phyloP scores from a whole-genome alignment of 2,797 vertebrate genomes.

The Malacoraja senta region DNA sequence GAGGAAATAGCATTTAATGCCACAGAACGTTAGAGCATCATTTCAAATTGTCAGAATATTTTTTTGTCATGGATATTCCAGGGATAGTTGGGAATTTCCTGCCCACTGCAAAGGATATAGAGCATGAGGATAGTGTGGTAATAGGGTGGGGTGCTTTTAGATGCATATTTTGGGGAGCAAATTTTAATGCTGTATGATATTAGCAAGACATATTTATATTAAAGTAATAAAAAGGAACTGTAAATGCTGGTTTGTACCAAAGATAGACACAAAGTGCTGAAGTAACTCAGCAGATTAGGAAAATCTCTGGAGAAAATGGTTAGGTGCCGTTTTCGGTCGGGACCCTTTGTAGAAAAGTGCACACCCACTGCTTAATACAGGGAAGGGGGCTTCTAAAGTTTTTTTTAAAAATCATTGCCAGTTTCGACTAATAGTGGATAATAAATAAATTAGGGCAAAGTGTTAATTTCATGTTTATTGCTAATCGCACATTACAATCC shows the following conservation, averaged over 20 bases:
- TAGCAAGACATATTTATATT: background rate
- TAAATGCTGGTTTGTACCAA: too few relatives aligned
- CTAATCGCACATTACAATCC: background rate
- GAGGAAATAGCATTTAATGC: background rate
- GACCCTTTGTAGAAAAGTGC: background rate
- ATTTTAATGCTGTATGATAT: background rate
- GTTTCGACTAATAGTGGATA: background rate
- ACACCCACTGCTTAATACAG: background rate
- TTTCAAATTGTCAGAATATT: slow-evolving; percentile 26
- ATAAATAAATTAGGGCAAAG: background rate
- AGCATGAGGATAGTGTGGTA: background rate
- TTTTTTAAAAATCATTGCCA: too few relatives aligned
- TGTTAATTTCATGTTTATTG: background rate
- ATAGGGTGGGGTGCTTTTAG: background rate
- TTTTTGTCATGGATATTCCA: background rate
- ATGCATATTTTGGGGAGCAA: background rate
- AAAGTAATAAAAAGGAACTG: background rate
- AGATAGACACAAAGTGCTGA: too few relatives aligned
- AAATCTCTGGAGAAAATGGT: too few relatives aligned
- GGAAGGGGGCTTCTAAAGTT: background rate
- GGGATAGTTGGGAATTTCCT: background rate
- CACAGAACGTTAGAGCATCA: background rate
- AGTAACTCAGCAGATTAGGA: too few relatives aligned
- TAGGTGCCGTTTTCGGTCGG: too few relatives aligned
- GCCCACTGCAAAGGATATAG: background rate